phyloP scores from a whole-genome alignment of 1,140 invertebrate genomes.

The Drosophila nannoptera region DNA sequence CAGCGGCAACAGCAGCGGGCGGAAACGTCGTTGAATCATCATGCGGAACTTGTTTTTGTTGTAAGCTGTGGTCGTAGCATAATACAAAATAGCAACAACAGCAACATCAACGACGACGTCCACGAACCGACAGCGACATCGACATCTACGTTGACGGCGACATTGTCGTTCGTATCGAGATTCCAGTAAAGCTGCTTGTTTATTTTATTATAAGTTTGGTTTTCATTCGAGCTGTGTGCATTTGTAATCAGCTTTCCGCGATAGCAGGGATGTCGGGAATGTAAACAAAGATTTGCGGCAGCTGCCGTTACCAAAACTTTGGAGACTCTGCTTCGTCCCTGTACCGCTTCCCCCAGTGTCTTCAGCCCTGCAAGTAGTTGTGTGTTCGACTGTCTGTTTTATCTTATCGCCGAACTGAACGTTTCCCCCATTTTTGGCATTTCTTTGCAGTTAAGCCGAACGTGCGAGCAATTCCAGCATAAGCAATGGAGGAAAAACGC shows the following conservation, averaged over 20 bases:
- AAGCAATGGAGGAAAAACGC: conserved; percentile 87
- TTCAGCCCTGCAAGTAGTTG: background rate
- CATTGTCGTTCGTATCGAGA: conserved; percentile 21
- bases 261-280: conserved; percentile 37
- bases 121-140: conserved; percentile 1
- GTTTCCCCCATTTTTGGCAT: conserved; percentile 5
- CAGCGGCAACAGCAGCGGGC: conserved; percentile 25
- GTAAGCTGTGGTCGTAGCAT: conserved; percentile 48
- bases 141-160: conserved; percentile 14
- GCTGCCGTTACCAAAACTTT: conserved; percentile 5
- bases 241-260: conserved; percentile 43
- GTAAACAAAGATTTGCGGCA: conserved; percentile 66
- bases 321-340: background rate
- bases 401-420: conserved; percentile 22
- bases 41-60: conserved; percentile 67
- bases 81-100: conserved; percentile 33
- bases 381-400: conserved; percentile 8
- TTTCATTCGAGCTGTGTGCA: conserved; percentile 32
- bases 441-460: conserved; percentile 21
- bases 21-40: conserved; percentile 66
- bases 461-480: background rate
- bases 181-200: conserved; percentile 32
- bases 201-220: conserved; percentile 32
- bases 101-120: conserved; percentile 23
- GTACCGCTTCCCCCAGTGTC: too few species aligned